Conservation (phyloP, 2,797 vertebrate genomes). For the Semotilus atromaculatus region DNA sequence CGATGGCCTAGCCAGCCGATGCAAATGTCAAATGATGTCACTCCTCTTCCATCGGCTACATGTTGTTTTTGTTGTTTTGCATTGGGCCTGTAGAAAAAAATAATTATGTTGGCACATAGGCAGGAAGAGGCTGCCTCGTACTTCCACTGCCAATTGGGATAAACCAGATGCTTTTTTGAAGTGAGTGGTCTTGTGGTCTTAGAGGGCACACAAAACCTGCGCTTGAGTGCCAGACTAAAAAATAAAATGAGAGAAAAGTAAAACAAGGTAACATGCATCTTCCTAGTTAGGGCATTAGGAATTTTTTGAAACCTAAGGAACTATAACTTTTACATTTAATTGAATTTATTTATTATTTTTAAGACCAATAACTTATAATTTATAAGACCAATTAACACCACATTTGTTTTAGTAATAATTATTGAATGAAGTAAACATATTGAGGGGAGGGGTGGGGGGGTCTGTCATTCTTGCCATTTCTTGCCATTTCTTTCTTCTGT, state of each 20-base stretch:
- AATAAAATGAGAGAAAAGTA: neutral
- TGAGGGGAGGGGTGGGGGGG: too few species aligned
- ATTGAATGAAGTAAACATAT: neutral
- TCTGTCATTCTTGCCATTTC: too few species aligned
- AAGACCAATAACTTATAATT: too few species aligned
- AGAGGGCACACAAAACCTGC: neutral
- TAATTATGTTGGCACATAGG: constrained; percentile 48
- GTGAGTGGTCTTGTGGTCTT: neutral
- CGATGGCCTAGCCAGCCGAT: constrained; percentile 52
- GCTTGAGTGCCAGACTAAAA: neutral
- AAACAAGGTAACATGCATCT: neutral
- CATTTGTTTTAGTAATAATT: neutral
- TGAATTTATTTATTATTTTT: neutral
- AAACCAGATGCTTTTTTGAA: neutral
- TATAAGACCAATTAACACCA: too few species aligned
- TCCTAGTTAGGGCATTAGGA: neutral
- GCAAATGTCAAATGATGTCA: constrained; percentile 68
- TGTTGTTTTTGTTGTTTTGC: constrained; percentile 49
- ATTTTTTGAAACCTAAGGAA: neutral
- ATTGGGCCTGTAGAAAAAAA: constrained; percentile 46
- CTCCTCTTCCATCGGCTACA: constrained; percentile 45
- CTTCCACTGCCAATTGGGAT: constrained; percentile 16
- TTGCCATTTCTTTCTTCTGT: neutral
- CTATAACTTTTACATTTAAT: neutral
- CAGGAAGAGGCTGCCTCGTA: constrained; percentile 9